Conservation (phyloP, 2,113 vertebrate species). For the Eclectus roratus region DNA sequence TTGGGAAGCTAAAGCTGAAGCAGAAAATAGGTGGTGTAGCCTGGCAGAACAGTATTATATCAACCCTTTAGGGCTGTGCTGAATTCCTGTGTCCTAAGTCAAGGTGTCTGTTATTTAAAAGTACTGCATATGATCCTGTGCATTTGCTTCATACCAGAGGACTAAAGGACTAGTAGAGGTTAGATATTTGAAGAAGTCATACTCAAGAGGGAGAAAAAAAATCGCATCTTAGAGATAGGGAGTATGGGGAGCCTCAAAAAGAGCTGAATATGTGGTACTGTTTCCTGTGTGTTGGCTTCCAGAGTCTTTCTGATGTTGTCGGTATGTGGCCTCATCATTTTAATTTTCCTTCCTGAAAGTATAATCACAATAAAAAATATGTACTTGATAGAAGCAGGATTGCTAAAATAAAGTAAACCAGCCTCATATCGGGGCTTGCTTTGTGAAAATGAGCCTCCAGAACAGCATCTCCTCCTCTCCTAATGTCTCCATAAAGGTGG, state of each 20-base stretch:
- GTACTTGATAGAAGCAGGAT: background rate
- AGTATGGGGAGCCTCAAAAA: background rate
- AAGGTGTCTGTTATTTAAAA: background rate
- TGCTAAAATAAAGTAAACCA: background rate
- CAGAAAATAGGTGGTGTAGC: background rate
- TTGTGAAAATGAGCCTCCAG: background rate
- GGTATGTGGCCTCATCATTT: background rate
- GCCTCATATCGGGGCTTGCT: background rate
- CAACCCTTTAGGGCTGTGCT: background rate
- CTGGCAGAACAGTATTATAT: background rate
- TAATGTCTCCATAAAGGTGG: background rate
- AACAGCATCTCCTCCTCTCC: background rate
- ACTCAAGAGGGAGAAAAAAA: background rate
- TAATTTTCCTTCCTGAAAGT: background rate
- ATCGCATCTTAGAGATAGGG: background rate
- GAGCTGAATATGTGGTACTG: background rate
- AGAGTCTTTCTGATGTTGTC: background rate
- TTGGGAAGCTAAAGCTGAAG: background rate
- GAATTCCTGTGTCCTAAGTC: background rate
- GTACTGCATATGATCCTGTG: accelerated
- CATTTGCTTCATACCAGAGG: background rate
- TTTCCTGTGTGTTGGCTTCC: background rate
- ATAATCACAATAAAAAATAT: background rate
- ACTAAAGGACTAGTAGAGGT: background rate
- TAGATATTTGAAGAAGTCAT: background rate